phyloP scores from a whole-genome alignment of 2,797 vertebrate species.

The Oreonectes daqikongensis region DNA sequence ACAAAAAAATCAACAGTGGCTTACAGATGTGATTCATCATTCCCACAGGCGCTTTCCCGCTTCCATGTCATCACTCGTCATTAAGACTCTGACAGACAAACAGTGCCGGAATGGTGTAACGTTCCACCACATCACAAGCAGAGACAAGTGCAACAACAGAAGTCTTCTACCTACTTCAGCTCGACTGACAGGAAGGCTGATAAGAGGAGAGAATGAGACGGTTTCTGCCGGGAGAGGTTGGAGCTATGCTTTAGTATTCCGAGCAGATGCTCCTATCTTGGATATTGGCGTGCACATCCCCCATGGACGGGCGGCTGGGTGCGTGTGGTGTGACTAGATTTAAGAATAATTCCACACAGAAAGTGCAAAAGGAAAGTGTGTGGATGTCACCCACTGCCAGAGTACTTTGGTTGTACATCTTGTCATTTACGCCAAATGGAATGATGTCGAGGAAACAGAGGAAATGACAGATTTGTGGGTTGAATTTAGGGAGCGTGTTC shows the following conservation, averaged over 20 bases:
- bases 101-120: constrained; percentile 20
- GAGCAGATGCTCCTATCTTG: constrained; percentile 54
- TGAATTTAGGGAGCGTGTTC: neutral
- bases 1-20: neutral
- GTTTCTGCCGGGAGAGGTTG: constrained; percentile 15
- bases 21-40: neutral
- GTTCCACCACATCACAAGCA: constrained; percentile 16
- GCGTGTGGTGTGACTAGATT: constrained; percentile 66
- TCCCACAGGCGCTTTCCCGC: constrained; percentile 23
- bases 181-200: neutral
- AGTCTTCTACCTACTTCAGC: constrained; percentile 6
- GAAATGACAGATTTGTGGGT: neutral
- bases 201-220: constrained; percentile 8
- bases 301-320: constrained; percentile 47
- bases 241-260: constrained; percentile 62
- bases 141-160: constrained; percentile 42
- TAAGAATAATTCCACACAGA: constrained; percentile 59
- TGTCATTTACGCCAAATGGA: neutral
- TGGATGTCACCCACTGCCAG: neutral
- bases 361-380: neutral
- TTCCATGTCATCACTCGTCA: constrained; percentile 15
- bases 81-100: constrained; percentile 16
- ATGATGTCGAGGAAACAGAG: neutral
- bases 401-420: neutral
- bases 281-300: constrained; percentile 38